Evolutionary conservation across 1,140 invertebrate genomes (phyloP), one percentile per base, ranked within the genome.

Genomic region (Panagrolaimus sp.): DNA sequence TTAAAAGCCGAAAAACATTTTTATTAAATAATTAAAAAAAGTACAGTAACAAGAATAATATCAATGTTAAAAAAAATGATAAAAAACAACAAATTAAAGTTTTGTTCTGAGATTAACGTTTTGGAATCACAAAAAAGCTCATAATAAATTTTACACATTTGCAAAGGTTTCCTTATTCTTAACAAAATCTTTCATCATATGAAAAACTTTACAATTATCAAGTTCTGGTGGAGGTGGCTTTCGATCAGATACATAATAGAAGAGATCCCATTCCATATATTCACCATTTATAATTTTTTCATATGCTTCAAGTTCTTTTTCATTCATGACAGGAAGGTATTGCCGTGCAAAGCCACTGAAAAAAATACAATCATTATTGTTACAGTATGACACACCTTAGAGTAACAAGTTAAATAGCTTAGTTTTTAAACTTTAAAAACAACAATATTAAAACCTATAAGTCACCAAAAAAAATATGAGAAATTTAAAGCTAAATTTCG

Each of bases 261-360:
- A 83, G 6, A 83, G 71, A 67, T 82, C 82, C 81, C 80, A 82
- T 70, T 83, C 82, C 67, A 74, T 82, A 52, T 82, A 73, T n/a
- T 72, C 73, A 9, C 79, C 80, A 67, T 82, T 82, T 58, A 82
- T 83, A n/a, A 82, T 69, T 17, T 62, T 65, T 62, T 82, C 81
- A 47, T 82, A 82, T 6, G 65, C 73, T 65, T 71, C 58, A 28
- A 82, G 66, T 65, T 80, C 72, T 1, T 58, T 46, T 46, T 71
- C 55, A 17, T 44, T 70, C 70, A 82, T 66, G 12, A 58, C 47
- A 24, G 21, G 28, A 6, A 82, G 67, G 44, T 80, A 47, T 64
- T 71, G 21, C 4, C 77, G 75, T 5, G 81, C 80, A 65, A 83
- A 82, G 26, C 73, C 78, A 10, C 78, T 76, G 17, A 73, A 76